Percentiles rank a stretch among this genome's conserved stretches.
Conservation (phyloP, 2,113 vertebrate species). For the Protobothrops mucrosquamatus region DNA sequence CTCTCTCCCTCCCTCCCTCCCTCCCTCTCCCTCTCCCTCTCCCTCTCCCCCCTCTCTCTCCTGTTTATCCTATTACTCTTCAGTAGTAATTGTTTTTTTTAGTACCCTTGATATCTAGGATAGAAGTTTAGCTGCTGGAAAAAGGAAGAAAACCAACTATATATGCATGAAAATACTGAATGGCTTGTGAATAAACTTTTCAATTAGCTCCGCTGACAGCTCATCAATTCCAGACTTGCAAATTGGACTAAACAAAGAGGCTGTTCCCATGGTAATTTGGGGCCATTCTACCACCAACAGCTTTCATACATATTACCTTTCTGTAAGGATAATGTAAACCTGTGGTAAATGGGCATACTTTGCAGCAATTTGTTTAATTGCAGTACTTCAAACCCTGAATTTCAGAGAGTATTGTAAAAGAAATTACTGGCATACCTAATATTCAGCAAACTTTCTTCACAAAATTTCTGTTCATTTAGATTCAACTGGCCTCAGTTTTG, state of each 20-base stretch:
- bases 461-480: not conserved
- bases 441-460: not conserved
- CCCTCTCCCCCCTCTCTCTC: not conserved
- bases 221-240: not conserved
- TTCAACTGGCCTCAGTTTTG: not conserved
- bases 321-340: not conserved
- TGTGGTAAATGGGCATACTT: not conserved
- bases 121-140: not conserved
- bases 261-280: not conserved
- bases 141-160: not conserved
- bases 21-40: not conserved
- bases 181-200: not conserved
- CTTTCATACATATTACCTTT: not conserved
- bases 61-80: not conserved
- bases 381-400: not conserved
- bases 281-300: not conserved
- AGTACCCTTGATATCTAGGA: not conserved
- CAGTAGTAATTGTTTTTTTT: not conserved
- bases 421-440: not conserved
- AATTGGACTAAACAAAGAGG: not conserved
- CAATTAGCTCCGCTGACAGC: not conserved
- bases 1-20: too few relatives aligned
- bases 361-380: not conserved
- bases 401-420: not conserved
- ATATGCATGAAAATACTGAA: not conserved